phyloP scores from a whole-genome alignment of 2,888 invertebrate genomes.

The Agrochola litura region DNA sequence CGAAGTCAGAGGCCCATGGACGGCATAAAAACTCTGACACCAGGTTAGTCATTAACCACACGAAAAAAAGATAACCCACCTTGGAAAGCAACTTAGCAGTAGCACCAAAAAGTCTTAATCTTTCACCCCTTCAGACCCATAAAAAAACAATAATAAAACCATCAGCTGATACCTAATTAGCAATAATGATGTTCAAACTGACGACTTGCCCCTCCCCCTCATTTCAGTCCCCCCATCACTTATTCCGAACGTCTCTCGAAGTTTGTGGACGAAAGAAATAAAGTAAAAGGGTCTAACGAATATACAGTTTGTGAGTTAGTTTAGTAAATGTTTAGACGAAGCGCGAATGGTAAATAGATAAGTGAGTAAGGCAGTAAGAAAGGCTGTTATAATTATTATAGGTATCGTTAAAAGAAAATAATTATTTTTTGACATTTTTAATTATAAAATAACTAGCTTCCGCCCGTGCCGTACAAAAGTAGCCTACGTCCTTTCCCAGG shows the following conservation, averaged over 20 bases:
- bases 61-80: no score
- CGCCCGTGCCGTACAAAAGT: no score
- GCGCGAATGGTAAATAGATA: slow-evolving; percentile 51
- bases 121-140: background rate
- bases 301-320: slow-evolving; percentile 60
- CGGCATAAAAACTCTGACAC: no score
- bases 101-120: background rate
- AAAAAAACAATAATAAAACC: slow-evolving; percentile 23
- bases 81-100: background rate
- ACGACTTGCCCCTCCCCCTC: slow-evolving; percentile 23
- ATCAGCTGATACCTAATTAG: slow-evolving; percentile 44
- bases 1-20: no score
- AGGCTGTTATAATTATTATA: no score
- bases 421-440: no score
- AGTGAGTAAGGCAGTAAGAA: background rate
- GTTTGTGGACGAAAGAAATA: slow-evolving; percentile 43
- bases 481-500: no score
- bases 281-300: slow-evolving; percentile 58
- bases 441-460: no score
- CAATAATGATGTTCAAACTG: slow-evolving; percentile 29
- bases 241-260: slow-evolving; percentile 60
- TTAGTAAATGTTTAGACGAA: slow-evolving; percentile 63
- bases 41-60: no score
- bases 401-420: no score
- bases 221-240: slow-evolving; percentile 52